Percentiles rank a stretch among this genome's conserved stretches.
These are phyloP conservation scores for Borostomias antarcticus DNA, from an alignment of 2,797 vertebrate genomes.

Conservation along the genomic window DNA sequence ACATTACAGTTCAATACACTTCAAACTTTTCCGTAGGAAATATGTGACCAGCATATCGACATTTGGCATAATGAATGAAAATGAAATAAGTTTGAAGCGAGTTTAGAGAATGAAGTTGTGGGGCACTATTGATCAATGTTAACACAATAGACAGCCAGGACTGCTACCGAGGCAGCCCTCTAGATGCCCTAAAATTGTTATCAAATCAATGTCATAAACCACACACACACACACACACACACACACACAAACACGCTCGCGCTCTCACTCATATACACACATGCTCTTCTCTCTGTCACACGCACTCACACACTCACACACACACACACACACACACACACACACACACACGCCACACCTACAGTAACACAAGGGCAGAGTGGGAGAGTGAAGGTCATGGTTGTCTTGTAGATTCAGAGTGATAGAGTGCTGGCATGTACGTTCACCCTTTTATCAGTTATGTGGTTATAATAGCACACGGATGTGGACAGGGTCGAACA, in stretches of 20 bases:
- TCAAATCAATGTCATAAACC: too few relatives aligned
- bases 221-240: not conserved
- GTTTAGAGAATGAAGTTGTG: constrained; percentile 19
- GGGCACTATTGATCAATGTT: constrained; percentile 40
- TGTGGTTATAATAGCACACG: too few relatives aligned
- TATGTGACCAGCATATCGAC: not conserved
- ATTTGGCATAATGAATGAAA: not conserved
- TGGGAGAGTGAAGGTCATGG: constrained; percentile 46
- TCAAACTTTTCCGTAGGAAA: too few relatives aligned
- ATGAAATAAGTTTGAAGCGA: not conserved
- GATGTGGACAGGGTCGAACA: too few relatives aligned
- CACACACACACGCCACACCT: constrained; percentile 20
- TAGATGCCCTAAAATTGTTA: not conserved
- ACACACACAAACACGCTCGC: constrained; percentile 7
- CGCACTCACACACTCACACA: too few relatives aligned
- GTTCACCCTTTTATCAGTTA: constrained; percentile 15
- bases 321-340: too few relatives aligned
- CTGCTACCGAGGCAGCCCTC: not conserved
- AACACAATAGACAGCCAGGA: constrained; percentile 41
- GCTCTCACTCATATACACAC: too few relatives aligned
- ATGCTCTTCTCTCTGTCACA: too few relatives aligned
- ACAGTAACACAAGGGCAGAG: constrained; percentile 22
- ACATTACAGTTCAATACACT: too few relatives aligned
- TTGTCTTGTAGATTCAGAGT: constrained; percentile 14
- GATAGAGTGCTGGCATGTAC: constrained; percentile 42